Conservation (phyloP, 1,140 invertebrate species). For the Cheumatopsyche charites region DNA sequence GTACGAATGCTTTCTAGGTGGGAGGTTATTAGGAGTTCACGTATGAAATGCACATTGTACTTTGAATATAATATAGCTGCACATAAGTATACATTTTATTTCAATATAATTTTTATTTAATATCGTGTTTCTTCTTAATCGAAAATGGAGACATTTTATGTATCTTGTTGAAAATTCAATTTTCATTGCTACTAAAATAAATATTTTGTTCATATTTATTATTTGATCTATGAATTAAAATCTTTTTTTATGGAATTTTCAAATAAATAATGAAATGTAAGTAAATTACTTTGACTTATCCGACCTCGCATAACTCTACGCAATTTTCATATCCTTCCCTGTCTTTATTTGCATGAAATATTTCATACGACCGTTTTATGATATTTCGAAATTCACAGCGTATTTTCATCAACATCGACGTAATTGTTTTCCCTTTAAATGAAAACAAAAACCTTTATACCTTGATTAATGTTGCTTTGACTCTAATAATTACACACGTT, state of each 20-base stretch:
- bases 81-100: conserved; percentile 21
- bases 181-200: too few relatives aligned
- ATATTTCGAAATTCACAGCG: too few relatives aligned
- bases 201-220: too few relatives aligned
- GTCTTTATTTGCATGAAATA: too few relatives aligned
- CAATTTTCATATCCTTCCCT: too few relatives aligned
- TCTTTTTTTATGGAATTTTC: too few relatives aligned
- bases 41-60: conserved; percentile 11
- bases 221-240: neutral
- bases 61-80: neutral
- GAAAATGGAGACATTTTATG: too few relatives aligned
- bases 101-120: neutral
- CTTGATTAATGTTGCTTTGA: conserved; percentile 6
- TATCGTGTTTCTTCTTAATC: neutral
- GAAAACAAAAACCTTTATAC: neutral
- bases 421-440: neutral
- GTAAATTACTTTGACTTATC: too few relatives aligned
- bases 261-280: too few relatives aligned
- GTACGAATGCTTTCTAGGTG: conserved; percentile 39
- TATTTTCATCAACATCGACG: neutral
- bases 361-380: too few relatives aligned
- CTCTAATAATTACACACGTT: neutral
- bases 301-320: too few relatives aligned
- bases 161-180: too few relatives aligned
- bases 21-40: conserved; percentile 41